Conservation (phyloP, 2,797 vertebrate genomes). For the Erpetoichthys calabaricus region DNA sequence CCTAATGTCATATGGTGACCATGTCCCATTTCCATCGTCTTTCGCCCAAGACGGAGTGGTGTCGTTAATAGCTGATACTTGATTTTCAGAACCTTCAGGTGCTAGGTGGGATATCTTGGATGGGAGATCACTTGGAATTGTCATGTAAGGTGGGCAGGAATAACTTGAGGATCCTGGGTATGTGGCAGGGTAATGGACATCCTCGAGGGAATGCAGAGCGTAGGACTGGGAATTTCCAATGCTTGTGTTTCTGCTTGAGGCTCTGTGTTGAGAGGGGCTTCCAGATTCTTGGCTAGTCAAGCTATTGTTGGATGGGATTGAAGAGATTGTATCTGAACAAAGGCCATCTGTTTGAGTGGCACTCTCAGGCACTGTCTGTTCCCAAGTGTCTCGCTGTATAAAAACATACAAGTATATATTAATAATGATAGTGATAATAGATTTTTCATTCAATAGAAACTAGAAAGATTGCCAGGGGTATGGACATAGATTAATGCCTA, state of each 20-base stretch:
- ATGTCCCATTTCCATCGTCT: conserved; percentile 57
- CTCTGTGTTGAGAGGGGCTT: conserved; percentile 50
- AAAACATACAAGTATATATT: conserved; percentile 7
- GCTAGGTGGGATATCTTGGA: conserved; percentile 51
- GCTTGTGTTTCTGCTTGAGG: conserved; percentile 44
- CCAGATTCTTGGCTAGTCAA: conserved; percentile 49
- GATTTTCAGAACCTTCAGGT: conserved; percentile 38
- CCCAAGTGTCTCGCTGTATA: conserved; percentile 75
- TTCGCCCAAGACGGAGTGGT: conserved; percentile 56
- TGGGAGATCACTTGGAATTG: conserved; percentile 46
- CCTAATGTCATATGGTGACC: conserved; percentile 68
- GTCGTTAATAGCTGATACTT: conserved; percentile 27
- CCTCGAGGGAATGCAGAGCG: conserved; percentile 66
- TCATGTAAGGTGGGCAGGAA: conserved; percentile 52
- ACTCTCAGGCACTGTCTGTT: conserved; percentile 51
- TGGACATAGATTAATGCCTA: too few species aligned
- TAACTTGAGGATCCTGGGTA: conserved; percentile 48
- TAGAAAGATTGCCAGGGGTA: too few species aligned
- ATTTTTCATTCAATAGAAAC: too few species aligned
- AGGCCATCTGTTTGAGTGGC: conserved; percentile 49
- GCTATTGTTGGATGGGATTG: conserved; percentile 33
- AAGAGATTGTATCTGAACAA: conserved; percentile 48
- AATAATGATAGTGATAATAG: too few species aligned
- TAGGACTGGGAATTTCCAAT: conserved; percentile 52
- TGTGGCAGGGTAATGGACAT: conserved; percentile 55